Evolutionary conservation across 2,113 vertebrate genomes (phyloP), one percentile per base, ranked within the genome.

Genomic region (Cynoglossus semilaevis): DNA sequence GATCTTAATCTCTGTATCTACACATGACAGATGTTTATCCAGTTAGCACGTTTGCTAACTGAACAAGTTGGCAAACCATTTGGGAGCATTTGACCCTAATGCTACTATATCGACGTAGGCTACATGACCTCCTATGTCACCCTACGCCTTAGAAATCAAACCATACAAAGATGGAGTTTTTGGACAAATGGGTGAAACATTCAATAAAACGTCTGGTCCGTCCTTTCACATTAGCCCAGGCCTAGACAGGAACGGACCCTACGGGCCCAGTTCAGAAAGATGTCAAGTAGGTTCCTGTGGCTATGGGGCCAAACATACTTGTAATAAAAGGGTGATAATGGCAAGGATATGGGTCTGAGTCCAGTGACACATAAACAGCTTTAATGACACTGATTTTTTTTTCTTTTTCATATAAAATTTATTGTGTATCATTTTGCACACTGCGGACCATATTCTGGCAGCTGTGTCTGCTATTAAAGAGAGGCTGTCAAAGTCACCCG

Each of bases 371-470:
- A 76, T 56, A 35, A 72, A 62, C 56, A 52, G 63, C 1, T 44
- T 74, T 76, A 79, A 80, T 83, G 63, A 79, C 69, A 72, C 51
- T 36, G 75, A 82, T 76, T 85, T 81, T 85, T 81, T 63, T 69
- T 76, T 85, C 80, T 85, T 81, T 63, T 69, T 70, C 65, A 43
- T 61, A 63, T 74, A 74, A 64, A 82, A 76, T 87, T 79, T 86
- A 85, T 77, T 77, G 71, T 19, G 59, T 80, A 76, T 85, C 74
- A 52, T 60, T 17, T 81, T 85, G 71, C 80, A 53, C 70, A 18
- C 60, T n/a, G 8, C 18, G 42, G 79, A 81, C 69, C 44, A 17
- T 58, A 29, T 75, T 72, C 75, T 78, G 80, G 85, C 69, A 79
- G 80, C 66, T 22, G 54, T 18, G 43, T 46, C 12, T 17, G 53